Percentiles rank a stretch among this genome's conserved stretches.
phyloP scores from a whole-genome alignment of 2,888 invertebrate genomes.

The Tinea pellionella region DNA sequence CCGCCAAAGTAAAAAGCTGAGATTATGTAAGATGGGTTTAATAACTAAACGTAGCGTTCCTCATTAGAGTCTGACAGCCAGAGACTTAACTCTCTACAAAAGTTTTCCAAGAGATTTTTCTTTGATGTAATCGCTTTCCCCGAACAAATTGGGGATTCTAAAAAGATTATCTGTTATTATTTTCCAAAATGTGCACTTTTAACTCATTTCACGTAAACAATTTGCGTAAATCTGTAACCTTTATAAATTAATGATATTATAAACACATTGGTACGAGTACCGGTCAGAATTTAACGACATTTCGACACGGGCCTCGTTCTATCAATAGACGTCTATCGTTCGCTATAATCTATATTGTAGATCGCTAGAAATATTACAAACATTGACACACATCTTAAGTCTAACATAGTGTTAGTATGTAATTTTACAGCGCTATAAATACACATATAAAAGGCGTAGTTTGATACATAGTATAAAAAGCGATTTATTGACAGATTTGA shows the following conservation, averaged over 20 bases:
- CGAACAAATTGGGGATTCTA: neutral
- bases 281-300: no score
- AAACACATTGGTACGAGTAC: no score
- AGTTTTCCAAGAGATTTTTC: neutral
- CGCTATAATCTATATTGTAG: no score
- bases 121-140: constrained; percentile 1
- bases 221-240: neutral
- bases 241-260: no score
- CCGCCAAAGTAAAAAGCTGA: constrained; percentile 13
- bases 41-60: constrained; percentile 5
- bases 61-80: constrained; percentile 1
- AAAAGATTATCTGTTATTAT: neutral
- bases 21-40: constrained; percentile 10
- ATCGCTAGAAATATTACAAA: no score
- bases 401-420: no score
- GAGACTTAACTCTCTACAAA: neutral
- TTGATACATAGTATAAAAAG: neutral
- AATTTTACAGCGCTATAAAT: neutral
- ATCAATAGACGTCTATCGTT: no score
- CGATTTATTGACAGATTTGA: neutral
- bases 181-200: neutral
- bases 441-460: neutral
- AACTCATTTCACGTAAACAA: neutral
- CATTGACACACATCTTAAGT: no score
- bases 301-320: no score